Base-by-base conservation (phyloP, 2,113 vertebrate species). In the Onychostruthus taczanowskii region DNA sequence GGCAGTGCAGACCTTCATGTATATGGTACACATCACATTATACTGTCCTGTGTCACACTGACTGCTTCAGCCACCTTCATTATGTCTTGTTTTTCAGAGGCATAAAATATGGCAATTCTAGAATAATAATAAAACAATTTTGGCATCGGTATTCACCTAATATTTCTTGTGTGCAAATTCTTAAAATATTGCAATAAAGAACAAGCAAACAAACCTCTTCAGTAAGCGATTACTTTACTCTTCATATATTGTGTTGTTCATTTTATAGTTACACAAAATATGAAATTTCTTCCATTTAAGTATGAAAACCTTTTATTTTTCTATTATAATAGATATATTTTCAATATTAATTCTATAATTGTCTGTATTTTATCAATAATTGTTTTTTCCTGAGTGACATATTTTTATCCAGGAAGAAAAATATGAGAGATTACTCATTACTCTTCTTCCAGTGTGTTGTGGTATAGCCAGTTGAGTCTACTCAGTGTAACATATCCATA, bases 21-120 rank as follows among this genome's bases (percentile, higher is more conserved):
- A 9, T 6, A 30, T 0, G 1, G 1, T 47, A 43, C 3, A 31
- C 5, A 49, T 5, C 6, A 35, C 3, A 0, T 37, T 8, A 44
- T 26, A 7, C 8, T 27, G 15, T 28, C 7, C 4, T 17, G n/a
- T 33, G 21, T 49, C 43, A 64, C 37, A 39, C 19, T 64, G 16
- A 46, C 55, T 55, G 6, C 28, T 70, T 66, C 20, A 31, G 31
- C 20, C 17, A 61, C 55, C 69, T 82, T 87, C 44, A 35, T 17
- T 53, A 41, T 1, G 2, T 33, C 33, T 61, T 33, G 24, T 9
- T 89, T 69, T 64, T 55, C 26, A 69, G 49, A 46, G 14, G 4
- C 8, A 37, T 30, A 72, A 77, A 43, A 63, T 24, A 47, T 12
- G 3, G 1, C 1, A 37, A 24, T 76, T 95, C 15, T 47, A 31